Evolutionary conservation across 2,797 vertebrate genomes (phyloP).

Genomic region (Pteronotus mesoamericanus): DNA sequence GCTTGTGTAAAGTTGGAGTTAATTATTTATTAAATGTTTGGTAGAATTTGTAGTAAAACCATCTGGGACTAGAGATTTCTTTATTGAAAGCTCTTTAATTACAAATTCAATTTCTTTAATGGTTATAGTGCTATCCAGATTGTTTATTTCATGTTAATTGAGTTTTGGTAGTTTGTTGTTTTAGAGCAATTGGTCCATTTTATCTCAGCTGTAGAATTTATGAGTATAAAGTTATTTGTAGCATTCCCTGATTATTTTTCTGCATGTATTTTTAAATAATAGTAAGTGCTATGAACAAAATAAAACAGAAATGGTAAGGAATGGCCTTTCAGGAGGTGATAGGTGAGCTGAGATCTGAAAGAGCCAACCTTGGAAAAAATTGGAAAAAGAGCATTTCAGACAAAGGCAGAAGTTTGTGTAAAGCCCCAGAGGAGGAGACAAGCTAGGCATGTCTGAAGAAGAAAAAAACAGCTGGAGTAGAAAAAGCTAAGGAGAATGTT

Average conservation of each 20-base stretch:
- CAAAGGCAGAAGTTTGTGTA: not conserved
- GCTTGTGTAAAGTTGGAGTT: not conserved
- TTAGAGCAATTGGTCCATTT: not conserved
- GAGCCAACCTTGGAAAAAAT: not conserved
- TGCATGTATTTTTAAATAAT: not conserved
- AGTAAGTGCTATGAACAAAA: not conserved
- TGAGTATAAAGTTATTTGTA: not conserved
- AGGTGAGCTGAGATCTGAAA: not conserved
- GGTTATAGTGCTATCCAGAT: not conserved
- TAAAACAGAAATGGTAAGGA: not conserved
- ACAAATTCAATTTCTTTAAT: slow-evolving; percentile 48
- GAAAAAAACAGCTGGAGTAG: not conserved
- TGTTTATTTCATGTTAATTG: slow-evolving; percentile 45
- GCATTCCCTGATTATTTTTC: not conserved
- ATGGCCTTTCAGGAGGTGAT: not conserved
- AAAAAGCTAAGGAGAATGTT: not conserved
- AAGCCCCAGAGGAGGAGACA: not conserved
- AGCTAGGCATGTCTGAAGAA: not conserved
- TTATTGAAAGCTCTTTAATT: slow-evolving; percentile 37
- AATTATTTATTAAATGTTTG: slow-evolving; percentile 34
- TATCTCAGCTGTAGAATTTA: slow-evolving; percentile 6
- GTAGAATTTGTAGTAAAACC: slow-evolving; percentile 13
- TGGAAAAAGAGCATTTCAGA: not conserved
- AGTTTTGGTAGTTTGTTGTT: not conserved
- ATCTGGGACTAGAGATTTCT: slow-evolving; percentile 15